Conservation (phyloP, 2,797 vertebrate genomes). For the Anas bahamensis region DNA sequence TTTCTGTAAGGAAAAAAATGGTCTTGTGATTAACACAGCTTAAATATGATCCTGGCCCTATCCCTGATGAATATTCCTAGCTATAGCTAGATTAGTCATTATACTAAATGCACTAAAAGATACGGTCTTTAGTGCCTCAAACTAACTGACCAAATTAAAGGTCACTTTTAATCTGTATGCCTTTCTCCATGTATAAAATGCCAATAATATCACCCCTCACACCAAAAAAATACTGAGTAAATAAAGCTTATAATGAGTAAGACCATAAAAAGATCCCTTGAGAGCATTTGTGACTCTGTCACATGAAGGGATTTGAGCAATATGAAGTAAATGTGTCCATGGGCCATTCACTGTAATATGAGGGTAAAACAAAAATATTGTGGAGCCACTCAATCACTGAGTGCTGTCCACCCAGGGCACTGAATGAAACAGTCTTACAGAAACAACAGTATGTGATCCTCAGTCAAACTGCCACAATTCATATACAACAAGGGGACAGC, state of each 20-base stretch:
- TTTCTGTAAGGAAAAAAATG: neutral
- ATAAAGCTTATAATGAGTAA: neutral
- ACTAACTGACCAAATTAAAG: neutral
- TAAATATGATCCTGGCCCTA: neutral
- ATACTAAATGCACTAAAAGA: neutral
- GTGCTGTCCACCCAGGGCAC: neutral
- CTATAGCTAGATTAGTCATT: neutral
- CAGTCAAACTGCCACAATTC: slow-evolving; percentile 25
- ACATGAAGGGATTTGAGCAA: neutral
- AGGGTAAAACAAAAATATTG: slow-evolving; percentile 11
- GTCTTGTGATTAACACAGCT: neutral
- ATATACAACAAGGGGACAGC: neutral
- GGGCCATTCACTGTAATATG: neutral
- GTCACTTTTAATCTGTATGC: neutral
- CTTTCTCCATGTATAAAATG: neutral
- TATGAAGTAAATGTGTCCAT: neutral
- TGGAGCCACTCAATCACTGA: neutral
- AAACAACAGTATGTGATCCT: neutral
- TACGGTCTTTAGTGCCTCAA: neutral
- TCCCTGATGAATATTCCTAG: neutral
- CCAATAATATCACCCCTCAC: neutral
- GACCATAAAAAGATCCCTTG: neutral
- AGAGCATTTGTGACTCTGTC: neutral
- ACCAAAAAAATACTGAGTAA: neutral
- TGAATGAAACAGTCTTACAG: neutral